Conservation (phyloP, 2,113 vertebrate species). For the Cepphus grylle region DNA sequence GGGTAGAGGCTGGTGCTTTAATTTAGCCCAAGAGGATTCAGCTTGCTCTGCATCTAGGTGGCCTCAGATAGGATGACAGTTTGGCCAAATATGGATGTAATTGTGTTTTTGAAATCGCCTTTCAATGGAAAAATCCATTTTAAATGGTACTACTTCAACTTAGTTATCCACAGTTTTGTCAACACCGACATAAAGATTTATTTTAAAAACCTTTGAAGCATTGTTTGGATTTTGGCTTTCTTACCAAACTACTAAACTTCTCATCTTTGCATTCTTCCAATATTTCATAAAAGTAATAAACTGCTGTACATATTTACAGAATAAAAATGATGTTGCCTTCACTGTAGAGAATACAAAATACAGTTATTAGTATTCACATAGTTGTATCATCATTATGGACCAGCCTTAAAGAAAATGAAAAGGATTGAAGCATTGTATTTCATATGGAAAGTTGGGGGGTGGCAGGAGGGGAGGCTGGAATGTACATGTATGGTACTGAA, state of each 20-base stretch:
- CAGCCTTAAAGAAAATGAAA: conserved; percentile 13
- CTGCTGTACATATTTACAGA: not conserved
- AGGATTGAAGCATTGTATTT: not conserved
- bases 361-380: conserved; percentile 48
- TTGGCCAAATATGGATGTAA: not conserved
- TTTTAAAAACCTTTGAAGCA: conserved; percentile 52
- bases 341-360: conserved; percentile 26
- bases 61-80: not conserved
- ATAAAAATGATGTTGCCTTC: not conserved
- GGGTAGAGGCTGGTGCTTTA: not conserved
- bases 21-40: not conserved
- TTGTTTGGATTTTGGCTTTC: conserved; percentile 53
- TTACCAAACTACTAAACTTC: not conserved
- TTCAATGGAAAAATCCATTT: conserved; percentile 12
- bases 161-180: conserved; percentile 24
- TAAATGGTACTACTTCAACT: not conserved
- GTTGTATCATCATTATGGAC: not conserved
- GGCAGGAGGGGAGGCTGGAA: not conserved
- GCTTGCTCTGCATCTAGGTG: not conserved
- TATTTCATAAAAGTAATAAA: conserved; percentile 44
- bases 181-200: conserved; percentile 53
- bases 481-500: conserved; percentile 15
- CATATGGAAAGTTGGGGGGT: not conserved
- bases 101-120: not conserved
- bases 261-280: conserved; percentile 13